phyloP scores from a whole-genome alignment of 2,888 invertebrate genomes.

The Perizoma affinitatum region DNA sequence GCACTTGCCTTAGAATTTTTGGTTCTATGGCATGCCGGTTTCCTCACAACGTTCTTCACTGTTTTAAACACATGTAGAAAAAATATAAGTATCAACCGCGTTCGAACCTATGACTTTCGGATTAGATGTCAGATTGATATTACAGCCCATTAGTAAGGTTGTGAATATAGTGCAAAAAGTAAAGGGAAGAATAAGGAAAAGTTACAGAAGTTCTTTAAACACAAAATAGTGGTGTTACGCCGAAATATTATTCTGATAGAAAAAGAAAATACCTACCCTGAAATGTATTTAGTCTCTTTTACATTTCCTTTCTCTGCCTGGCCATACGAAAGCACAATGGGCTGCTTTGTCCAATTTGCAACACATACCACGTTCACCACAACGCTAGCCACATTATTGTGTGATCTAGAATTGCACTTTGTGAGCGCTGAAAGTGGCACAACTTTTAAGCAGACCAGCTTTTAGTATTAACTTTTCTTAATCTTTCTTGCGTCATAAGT shows the following conservation, averaged over 20 bases:
- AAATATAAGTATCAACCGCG: no score
- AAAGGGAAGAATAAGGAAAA: not conserved
- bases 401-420: constrained; percentile 15
- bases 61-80: no score
- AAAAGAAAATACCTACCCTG: constrained; percentile 6
- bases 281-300: constrained; percentile 6
- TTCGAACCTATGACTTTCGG: no score
- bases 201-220: constrained; percentile 1
- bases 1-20: no score
- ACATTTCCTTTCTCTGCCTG: constrained; percentile 14
- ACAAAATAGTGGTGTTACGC: constrained; percentile 5
- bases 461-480: not conserved
- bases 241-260: constrained; percentile 14
- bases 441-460: constrained; percentile 1
- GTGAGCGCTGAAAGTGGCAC: constrained; percentile 3
- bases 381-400: constrained; percentile 10
- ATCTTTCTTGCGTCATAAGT: not conserved
- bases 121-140: no score
- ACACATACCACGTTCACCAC: constrained; percentile 6
- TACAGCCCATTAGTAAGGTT: no score
- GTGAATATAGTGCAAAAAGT: not conserved
- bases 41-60: no score
- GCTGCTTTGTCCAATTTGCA: constrained; percentile 22
- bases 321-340: constrained; percentile 17
- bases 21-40: no score